Evolutionary conservation across 2,113 vertebrate species (phyloP).

Genomic region (Hylia prasina): DNA sequence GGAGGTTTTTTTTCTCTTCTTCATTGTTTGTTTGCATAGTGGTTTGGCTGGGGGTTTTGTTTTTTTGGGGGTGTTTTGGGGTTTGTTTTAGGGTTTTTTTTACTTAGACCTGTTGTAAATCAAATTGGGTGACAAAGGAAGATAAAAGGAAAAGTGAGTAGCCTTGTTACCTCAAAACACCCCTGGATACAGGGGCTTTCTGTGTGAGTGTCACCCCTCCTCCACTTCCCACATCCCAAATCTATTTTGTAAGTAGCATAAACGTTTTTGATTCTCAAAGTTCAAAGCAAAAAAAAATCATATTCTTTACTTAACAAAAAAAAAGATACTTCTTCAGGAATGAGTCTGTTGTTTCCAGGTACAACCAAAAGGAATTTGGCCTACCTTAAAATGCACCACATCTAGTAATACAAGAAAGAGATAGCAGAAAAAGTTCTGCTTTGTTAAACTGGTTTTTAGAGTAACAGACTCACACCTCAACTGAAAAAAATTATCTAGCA

Average conservation of each 20-base stretch:
- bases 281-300: not conserved
- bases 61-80: not conserved
- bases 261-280: not conserved
- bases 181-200: not conserved
- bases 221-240: not conserved
- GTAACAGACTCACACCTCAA: not conserved
- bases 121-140: not conserved
- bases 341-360: not conserved
- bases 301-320: not conserved
- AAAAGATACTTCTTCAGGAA: not conserved
- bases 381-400: not conserved
- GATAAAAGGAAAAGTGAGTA: not conserved
- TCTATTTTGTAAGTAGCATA: not conserved
- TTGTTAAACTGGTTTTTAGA: not conserved
- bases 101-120: not conserved
- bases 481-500: not conserved
- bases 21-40: not conserved
- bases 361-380: not conserved
- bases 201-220: not conserved
- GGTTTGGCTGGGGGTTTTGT: not conserved
- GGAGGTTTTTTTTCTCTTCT: fast-evolving
- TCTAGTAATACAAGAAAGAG: not conserved
- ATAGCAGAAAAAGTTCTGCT: not conserved
- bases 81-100: not conserved
- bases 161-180: not conserved